Evolutionary conservation across 2,113 vertebrate species (phyloP), one percentile per base, ranked within the genome.

Genomic region (Sinocyclocheilus grahami): DNA sequence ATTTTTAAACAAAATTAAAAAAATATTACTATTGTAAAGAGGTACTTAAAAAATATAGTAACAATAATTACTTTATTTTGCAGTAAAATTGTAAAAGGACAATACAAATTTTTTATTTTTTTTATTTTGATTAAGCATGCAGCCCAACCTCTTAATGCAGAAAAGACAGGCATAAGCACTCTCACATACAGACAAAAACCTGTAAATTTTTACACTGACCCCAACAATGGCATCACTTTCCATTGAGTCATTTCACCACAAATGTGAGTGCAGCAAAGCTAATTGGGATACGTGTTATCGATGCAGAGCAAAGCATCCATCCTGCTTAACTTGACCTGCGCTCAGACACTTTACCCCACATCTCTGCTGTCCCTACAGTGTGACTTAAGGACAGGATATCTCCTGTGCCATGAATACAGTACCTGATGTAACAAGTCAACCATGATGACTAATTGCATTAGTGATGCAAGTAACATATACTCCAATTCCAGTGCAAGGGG

Each of bases 381-480:
- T 71, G 39, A 74, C 55, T 86, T 79, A 37, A 67, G 85, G 85
- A 88, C 65, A 86, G 30, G 80, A 78, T 75, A 84, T 48, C 37
- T 69, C 27, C 63, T 71, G 33, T 18, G 46, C 84, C 63, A 79
- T 76, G 83, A 88, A 82, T 30, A 71, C 62, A 85, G 51, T 27
- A 24, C 33, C 84, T 79, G 12, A 65, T 63, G 82, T 79, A 74
- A 72, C 80, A 75, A 86, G 83, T 75, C 75, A 75, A 82, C 67
- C 87, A 88, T 65, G 85, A 39, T 85, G 60, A 83, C 78, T 88
- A 85, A 85, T 86, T 88, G 79, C 87, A 88, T 88, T 88, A 86
- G 87, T 58, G 46, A 85, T 46, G 37, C 24, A 88, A 62, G 87
- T 88, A 88, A 85, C 79, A 86, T 83, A 83, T 86, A 82, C 84